A percentile compares a stretch with the other conserved stretches of the same genome.
phyloP scores from a whole-genome alignment of 2,113 vertebrate genomes.

The Dicaeum eximium region DNA sequence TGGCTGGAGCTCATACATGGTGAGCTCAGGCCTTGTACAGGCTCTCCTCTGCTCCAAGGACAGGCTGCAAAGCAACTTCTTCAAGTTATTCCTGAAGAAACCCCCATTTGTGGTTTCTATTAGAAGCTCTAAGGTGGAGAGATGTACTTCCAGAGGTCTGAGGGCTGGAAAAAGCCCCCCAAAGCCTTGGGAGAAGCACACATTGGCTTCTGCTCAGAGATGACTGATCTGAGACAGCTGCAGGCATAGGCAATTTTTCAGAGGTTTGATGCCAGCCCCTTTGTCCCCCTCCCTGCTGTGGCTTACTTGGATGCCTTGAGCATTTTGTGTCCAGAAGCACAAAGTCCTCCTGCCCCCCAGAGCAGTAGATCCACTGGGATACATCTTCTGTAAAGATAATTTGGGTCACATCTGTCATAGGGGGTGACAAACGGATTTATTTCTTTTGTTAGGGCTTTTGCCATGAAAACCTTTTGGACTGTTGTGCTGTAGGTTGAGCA shows the following conservation, averaged over 20 bases:
- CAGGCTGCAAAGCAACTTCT: background rate
- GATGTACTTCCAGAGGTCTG: background rate
- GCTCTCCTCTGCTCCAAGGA: background rate
- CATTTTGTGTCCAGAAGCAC: background rate
- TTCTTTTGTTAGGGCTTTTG: background rate
- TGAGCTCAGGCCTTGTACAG: background rate
- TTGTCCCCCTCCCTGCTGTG: background rate
- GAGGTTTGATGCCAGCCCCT: background rate
- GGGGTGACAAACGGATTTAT: background rate
- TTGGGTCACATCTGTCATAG: background rate
- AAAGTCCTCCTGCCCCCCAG: background rate
- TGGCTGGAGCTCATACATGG: background rate
- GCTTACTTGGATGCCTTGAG: background rate
- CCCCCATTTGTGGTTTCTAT: rapidly evolving
- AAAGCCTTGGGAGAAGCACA: background rate
- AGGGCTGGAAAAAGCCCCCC: background rate
- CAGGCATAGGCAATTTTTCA: background rate
- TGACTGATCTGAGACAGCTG: background rate
- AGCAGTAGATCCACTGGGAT: background rate
- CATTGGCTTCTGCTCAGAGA: background rate
- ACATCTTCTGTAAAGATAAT: background rate
- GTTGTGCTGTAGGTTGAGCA: background rate
- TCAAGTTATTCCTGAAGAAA: background rate
- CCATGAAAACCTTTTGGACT: background rate
- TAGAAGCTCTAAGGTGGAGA: background rate